Evolutionary conservation across 2,888 invertebrate species (phyloP).

Genomic region (Belgica antarctica): DNA sequence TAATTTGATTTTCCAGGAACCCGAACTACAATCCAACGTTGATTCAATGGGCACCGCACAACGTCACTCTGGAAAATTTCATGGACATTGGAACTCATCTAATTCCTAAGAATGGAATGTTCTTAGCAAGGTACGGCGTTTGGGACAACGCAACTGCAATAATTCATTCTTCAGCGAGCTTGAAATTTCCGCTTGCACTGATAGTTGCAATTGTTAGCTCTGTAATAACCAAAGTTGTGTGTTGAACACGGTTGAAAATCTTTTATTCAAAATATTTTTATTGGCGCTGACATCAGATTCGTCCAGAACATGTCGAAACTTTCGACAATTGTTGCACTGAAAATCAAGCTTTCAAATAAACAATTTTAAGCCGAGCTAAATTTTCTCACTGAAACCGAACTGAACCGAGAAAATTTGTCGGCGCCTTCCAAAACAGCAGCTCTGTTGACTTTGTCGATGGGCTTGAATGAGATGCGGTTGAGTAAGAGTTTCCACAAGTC

Average conservation of each 20-base stretch:
- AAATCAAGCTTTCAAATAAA: no score
- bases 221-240: no score
- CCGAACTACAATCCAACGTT: background rate
- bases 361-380: no score
- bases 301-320: background rate
- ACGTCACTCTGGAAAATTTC: background rate
- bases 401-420: constrained; percentile 60
- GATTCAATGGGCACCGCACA: background rate
- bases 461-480: constrained; percentile 72
- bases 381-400: background rate
- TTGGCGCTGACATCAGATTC: background rate
- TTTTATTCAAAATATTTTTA: no score
- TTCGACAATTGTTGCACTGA: background rate
- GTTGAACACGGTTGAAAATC: no score
- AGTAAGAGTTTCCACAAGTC: constrained; percentile 64
- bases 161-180: no score
- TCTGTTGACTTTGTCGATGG: constrained; percentile 63
- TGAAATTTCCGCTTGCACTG: no score
- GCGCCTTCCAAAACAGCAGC: constrained; percentile 74
- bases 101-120: background rate
- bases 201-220: no score
- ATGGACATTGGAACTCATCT: constrained; percentile 17
- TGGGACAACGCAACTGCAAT: no score
- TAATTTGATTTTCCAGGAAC: background rate
- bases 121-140: background rate